Evolutionary conservation across 1,140 invertebrate species (phyloP).

Genomic region (Camponotus pennsylvanicus): DNA sequence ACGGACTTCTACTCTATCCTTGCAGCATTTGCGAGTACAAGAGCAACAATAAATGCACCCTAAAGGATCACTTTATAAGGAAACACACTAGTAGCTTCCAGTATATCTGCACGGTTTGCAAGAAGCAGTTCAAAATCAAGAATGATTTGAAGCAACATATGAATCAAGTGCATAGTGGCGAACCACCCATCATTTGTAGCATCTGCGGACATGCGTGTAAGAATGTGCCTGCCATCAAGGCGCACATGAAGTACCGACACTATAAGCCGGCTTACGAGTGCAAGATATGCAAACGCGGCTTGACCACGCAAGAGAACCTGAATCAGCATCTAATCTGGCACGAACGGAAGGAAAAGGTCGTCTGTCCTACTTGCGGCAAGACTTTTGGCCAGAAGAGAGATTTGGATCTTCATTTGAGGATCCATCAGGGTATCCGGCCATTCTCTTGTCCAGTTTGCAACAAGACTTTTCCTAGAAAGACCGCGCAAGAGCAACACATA

Average conservation of each 20-base stretch:
- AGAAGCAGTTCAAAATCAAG: conserved; percentile 80
- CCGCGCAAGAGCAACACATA: conserved; percentile 90
- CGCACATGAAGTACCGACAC: conserved; percentile 77
- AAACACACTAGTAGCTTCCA: conserved; percentile 74
- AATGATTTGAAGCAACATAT: conserved; percentile 73
- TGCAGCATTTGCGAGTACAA: conserved; percentile 82
- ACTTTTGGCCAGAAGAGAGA: conserved; percentile 86
- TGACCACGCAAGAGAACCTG: conserved; percentile 85
- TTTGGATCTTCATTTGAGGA: conserved; percentile 90
- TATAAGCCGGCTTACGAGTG: conserved; percentile 75
- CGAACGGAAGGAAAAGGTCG: conserved; percentile 84
- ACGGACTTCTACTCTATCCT: conserved; percentile 60
- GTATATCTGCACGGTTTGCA: conserved; percentile 78
- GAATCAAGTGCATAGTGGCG: conserved; percentile 68
- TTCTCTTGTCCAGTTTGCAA: conserved; percentile 92
- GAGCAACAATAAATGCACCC: conserved; percentile 83
- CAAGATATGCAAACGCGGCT: conserved; percentile 81
- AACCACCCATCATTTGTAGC: conserved; percentile 84
- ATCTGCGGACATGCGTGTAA: conserved; percentile 83
- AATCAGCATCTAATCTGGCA: conserved; percentile 88
- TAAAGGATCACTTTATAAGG: conserved; percentile 86
- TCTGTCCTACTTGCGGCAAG: conserved; percentile 85
- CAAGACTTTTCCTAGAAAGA: conserved; percentile 89
- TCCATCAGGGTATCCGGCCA: conserved; percentile 90
- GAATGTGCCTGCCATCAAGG: conserved; percentile 80